Evolutionary conservation across 2,113 vertebrate genomes (phyloP), one percentile per base, ranked within the genome.

Genomic region (Gymnarchus niloticus): DNA sequence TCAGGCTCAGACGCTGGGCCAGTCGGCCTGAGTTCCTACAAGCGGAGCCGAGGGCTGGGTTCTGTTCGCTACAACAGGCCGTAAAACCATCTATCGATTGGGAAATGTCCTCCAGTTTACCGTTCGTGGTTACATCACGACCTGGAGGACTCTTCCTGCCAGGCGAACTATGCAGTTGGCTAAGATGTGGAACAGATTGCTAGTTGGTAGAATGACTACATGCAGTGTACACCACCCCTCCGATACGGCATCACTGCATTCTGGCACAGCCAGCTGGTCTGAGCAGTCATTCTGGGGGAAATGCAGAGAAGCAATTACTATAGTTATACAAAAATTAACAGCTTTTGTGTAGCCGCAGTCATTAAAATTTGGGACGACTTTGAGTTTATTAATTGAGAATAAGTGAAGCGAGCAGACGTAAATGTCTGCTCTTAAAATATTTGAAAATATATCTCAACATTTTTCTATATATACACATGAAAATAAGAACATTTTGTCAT

Each of bases 261-360:
- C 33, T 73, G 19, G 14, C 65, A 41, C 14, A 19, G 65, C 2
- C 17, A 14, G 14, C 28, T 41, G 33, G 65, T 41, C 17, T 28
- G 5, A 69, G 65, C 65, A 19, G 28, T 14, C 59, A 8, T 65
- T 65, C 25, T 65, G 59, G 10, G 25, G 8, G 59, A 28, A 9
- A 2, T 33, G 14, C 59, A 61, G 12, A 61, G 7, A 65, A 65
- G 19, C 52, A 54, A 14, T 21, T 0, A 41, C 65, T 33, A 6
- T 69, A 17, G 14, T 69, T 69, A 17, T 41, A 69, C 41, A 69
- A 10, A 25, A 33, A 65, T 65, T 12, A 33, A 65, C n/a, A 33
- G 65, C 65, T 69, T 69, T 69, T 69, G 59, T 65, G 25, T 65
- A n/a, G n/a, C n/a, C n/a, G n/a, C n/a, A n/a, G n/a, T n/a, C n/a